Conservation (phyloP, 2,797 vertebrate genomes). For the Chloroceryle amazona region DNA sequence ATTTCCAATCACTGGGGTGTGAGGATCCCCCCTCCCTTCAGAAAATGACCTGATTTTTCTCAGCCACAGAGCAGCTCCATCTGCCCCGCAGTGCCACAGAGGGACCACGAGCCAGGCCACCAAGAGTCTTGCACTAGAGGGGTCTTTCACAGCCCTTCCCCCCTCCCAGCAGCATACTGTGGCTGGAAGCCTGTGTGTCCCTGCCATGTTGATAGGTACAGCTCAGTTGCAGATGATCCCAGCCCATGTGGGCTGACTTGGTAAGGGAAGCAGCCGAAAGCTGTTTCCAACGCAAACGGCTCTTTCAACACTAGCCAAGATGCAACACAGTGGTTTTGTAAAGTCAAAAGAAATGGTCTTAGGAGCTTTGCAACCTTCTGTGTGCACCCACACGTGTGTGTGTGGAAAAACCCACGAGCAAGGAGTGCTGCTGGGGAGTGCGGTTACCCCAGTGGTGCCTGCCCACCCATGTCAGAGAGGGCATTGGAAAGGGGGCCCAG, state of each 20-base stretch:
- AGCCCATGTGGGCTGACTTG: not conserved
- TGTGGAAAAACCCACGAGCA: not conserved
- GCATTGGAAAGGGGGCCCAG: not conserved
- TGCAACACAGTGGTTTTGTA: accelerated
- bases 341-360: not conserved
- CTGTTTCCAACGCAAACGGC: not conserved
- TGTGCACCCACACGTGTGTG: accelerated
- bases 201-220: not conserved
- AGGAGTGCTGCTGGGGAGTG: accelerated
- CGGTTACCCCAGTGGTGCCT: accelerated
- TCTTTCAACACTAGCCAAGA: not conserved
- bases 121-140: not conserved
- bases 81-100: accelerated
- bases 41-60: not conserved
- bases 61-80: not conserved
- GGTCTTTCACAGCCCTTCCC: accelerated
- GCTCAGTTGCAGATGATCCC: not conserved
- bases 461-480: not conserved
- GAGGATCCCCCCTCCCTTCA: not conserved
- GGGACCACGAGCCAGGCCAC: not conserved
- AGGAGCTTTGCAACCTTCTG: not conserved
- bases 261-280: not conserved
- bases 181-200: not conserved
- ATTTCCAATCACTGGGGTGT: not conserved
- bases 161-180: not conserved